Evolutionary conservation across 2,797 vertebrate genomes (phyloP).

Genomic region (Myioborus miniatus): DNA sequence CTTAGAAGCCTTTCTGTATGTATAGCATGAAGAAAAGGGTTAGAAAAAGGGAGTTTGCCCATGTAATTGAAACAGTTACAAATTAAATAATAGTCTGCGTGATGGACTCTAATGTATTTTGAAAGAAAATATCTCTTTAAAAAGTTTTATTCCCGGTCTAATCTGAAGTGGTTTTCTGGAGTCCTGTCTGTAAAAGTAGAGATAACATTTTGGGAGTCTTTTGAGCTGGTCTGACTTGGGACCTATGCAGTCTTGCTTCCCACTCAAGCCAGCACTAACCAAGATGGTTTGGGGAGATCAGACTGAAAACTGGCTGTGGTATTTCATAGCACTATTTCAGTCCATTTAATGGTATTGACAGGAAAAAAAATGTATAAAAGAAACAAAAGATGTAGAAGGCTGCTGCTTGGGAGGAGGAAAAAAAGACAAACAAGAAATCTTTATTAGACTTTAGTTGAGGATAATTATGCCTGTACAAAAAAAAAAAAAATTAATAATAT

Average conservation of each 20-base stretch:
- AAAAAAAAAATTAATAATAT: background rate
- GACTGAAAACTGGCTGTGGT: background rate
- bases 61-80: background rate
- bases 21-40: background rate
- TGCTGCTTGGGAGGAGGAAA: background rate
- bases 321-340: background rate
- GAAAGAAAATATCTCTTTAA: background rate
- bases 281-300: background rate
- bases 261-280: background rate
- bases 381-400: background rate
- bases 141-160: background rate
- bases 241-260: background rate
- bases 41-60: background rate
- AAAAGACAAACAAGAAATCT: background rate
- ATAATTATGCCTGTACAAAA: background rate
- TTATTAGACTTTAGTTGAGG: background rate
- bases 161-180: background rate
- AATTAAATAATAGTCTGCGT: background rate
- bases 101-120: background rate
- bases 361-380: background rate
- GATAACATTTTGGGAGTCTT: background rate
- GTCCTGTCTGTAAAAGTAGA: background rate
- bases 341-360: background rate
- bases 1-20: background rate
- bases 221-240: background rate